Conservation (phyloP, 2,888 invertebrate genomes). For the Kryphioiulus occultus region DNA sequence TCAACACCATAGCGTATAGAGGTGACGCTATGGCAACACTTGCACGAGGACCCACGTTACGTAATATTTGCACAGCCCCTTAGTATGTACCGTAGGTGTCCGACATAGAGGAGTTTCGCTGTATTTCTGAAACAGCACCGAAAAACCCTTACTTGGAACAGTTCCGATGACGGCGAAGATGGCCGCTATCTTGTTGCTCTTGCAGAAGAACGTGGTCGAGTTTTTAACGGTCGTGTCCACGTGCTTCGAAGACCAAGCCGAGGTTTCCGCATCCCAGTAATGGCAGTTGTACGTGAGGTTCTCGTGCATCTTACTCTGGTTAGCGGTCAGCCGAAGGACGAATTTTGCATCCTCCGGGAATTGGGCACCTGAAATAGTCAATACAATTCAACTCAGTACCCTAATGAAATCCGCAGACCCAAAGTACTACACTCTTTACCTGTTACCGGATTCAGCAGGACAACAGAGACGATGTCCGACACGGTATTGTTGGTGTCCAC, state of each 20-base stretch:
- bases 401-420: not conserved
- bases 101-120: too few species aligned
- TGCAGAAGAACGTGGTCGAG: not conserved
- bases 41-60: too few species aligned
- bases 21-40: too few species aligned
- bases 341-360: not conserved
- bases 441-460: constrained; percentile 47
- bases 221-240: constrained; percentile 37
- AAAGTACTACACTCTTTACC: not conserved
- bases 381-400: too few species aligned
- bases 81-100: too few species aligned
- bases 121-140: not conserved
- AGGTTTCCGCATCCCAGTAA: constrained; percentile 37
- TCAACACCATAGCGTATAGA: too few species aligned
- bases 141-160: constrained; percentile 11
- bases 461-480: constrained; percentile 44
- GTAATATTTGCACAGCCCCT: too few species aligned
- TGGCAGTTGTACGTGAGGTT: constrained; percentile 48
- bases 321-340: not conserved
- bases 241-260: constrained; percentile 5
- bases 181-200: not conserved
- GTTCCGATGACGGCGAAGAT: constrained; percentile 47
- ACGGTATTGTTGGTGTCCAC: constrained; percentile 51
- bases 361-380: not conserved
- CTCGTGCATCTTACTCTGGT: not conserved